Conservation (phyloP, 2,113 vertebrate genomes). For the Ornithorhynchus anatinus region DNA sequence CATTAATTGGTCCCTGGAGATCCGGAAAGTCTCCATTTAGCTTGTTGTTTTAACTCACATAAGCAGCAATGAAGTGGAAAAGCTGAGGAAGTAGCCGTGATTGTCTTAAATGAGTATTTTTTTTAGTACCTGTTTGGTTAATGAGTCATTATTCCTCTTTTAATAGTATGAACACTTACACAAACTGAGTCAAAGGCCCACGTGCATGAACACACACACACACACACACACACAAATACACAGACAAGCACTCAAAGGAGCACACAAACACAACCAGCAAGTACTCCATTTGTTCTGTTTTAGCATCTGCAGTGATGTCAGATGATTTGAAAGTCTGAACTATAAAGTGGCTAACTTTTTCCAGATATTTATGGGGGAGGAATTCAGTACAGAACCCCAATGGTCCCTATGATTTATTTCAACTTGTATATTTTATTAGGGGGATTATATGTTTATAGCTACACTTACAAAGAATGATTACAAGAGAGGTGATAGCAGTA, state of each 20-base stretch:
- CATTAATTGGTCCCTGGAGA: constrained; percentile 92
- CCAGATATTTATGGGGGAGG: background rate
- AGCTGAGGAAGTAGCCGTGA: constrained; percentile 89
- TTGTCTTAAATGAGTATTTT: constrained; percentile 73
- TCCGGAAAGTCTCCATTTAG: constrained; percentile 85
- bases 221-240: constrained; percentile 12
- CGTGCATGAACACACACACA: constrained; percentile 51
- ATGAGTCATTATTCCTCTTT: constrained; percentile 80
- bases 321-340: background rate
- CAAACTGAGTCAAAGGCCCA: constrained; percentile 42
- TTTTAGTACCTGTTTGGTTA: constrained; percentile 83
- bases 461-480: too few relatives aligned
- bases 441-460: background rate
- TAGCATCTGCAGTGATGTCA: background rate
- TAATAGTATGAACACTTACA: constrained; percentile 76
- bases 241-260: constrained; percentile 36
- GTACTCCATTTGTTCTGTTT: constrained; percentile 11
- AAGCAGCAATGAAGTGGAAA: constrained; percentile 95
- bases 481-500: too few relatives aligned
- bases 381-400: background rate
- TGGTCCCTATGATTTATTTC: background rate
- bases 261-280: too few relatives aligned
- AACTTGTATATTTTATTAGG: background rate
- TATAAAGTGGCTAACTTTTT: background rate
- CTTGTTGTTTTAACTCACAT: constrained; percentile 92